Evolutionary conservation across 2,113 vertebrate species (phyloP).

Genomic region (Calyptommatus sinebrachiatus): DNA sequence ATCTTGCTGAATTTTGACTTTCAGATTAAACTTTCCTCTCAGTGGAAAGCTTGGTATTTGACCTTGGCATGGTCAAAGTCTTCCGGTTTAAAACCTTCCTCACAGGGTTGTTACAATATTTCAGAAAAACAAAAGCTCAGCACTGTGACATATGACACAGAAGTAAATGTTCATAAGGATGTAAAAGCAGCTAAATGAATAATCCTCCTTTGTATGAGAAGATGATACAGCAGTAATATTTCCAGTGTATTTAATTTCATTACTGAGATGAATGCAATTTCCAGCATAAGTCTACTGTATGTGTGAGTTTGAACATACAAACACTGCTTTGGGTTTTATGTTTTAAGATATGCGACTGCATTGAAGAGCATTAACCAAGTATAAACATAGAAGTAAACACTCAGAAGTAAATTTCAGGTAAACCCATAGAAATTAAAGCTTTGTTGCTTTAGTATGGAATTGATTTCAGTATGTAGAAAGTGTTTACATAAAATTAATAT

Average conservation of each 20-base stretch:
- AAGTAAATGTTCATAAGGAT: background rate
- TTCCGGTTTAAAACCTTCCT: background rate
- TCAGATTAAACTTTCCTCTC: slow-evolving; percentile 2
- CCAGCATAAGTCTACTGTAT: background rate
- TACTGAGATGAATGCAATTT: background rate
- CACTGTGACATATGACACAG: background rate
- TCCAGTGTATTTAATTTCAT: background rate
- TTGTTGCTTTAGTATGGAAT: background rate
- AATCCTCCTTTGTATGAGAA: background rate
- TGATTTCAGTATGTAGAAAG: background rate
- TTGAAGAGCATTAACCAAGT: background rate
- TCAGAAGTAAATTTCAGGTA: background rate
- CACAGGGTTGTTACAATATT: background rate
- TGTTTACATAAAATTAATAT: background rate
- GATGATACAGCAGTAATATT: background rate
- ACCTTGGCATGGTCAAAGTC: background rate
- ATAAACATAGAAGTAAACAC: background rate
- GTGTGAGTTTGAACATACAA: background rate
- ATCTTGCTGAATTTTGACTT: background rate
- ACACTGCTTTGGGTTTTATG: background rate
- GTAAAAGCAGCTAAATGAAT: background rate
- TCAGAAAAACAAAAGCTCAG: background rate
- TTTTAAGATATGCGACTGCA: background rate
- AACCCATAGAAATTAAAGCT: background rate
- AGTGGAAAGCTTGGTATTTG: background rate